Evolutionary conservation across 2,888 invertebrate species (phyloP).

Genomic region (Raillietiella orientalis): DNA sequence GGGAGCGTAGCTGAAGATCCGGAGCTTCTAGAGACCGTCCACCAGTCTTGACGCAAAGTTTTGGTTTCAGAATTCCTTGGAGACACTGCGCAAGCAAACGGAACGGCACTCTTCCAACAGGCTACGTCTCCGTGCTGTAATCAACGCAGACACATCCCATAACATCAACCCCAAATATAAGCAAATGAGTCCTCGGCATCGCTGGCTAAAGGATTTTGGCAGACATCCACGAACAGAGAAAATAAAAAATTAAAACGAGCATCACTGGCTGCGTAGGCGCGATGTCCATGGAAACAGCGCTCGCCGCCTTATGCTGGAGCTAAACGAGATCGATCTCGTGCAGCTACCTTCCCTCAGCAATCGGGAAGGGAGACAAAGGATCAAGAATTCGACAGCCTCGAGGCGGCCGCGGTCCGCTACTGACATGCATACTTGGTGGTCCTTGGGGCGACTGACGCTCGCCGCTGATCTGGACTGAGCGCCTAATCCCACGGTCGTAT

Average conservation of each 20-base stretch:
- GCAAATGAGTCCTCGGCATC: slow-evolving; percentile 54
- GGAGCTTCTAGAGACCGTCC: no score
- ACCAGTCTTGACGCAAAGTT: no score
- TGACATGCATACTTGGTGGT: slow-evolving; percentile 28
- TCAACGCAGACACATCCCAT: slow-evolving; percentile 36
- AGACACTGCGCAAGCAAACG: no score
- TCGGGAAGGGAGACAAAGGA: slow-evolving; percentile 44
- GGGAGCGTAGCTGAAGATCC: no score
- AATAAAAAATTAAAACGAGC: no score
- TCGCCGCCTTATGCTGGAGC: no score
- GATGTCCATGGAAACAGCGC: slow-evolving; percentile 41
- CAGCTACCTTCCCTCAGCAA: slow-evolving; percentile 55
- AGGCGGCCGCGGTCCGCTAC: slow-evolving; percentile 52
- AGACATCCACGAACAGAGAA: slow-evolving; percentile 55
- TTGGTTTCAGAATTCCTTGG: slow-evolving; percentile 41
- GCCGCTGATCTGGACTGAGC: slow-evolving; percentile 48
- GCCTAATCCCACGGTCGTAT: slow-evolving; percentile 57
- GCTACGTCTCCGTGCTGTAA: slow-evolving; percentile 45
- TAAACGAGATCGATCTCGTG: slow-evolving; percentile 55
- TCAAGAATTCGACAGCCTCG: slow-evolving; percentile 33
- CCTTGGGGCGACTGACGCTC: no score
- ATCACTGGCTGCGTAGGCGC: slow-evolving; percentile 47
- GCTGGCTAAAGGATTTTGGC: slow-evolving; percentile 46
- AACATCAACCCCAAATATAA: slow-evolving; percentile 53
- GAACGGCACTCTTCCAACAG: slow-evolving; percentile 46